phyloP scores from a whole-genome alignment of 2,113 vertebrate species.

The Caracal caracal region DNA sequence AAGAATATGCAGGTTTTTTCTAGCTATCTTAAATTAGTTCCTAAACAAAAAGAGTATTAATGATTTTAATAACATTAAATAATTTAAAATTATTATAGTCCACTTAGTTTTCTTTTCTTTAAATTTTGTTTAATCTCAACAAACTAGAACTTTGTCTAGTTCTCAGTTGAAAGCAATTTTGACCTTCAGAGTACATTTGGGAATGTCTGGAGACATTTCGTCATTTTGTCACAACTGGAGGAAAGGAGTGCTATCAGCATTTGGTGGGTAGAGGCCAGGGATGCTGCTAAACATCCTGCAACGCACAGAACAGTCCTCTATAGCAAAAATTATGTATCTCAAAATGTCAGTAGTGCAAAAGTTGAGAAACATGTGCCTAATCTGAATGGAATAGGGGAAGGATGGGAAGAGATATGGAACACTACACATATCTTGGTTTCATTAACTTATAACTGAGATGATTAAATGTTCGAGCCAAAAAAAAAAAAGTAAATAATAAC shows the following conservation, averaged over 20 bases:
- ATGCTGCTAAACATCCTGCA: not conserved
- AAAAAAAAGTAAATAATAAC: not conserved
- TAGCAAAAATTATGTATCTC: not conserved
- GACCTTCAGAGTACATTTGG: not conserved
- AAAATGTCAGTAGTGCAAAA: not conserved
- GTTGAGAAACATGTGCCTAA: not conserved
- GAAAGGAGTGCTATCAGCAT: not conserved
- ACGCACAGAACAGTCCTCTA: not conserved
- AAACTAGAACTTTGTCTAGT: not conserved
- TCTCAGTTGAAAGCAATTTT: not conserved
- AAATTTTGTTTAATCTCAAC: not conserved
- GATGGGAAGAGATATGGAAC: not conserved
- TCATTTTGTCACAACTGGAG: not conserved
- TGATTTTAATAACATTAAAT: not conserved
- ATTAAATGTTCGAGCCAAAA: not conserved
- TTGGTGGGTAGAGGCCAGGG: not conserved
- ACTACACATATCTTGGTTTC: not conserved
- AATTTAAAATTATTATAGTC: not conserved
- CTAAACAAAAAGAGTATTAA: not conserved
- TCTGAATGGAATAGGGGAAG: not conserved
- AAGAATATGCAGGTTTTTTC: not conserved
- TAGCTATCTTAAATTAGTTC: not conserved
- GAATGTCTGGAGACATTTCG: not conserved
- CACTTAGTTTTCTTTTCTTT: not conserved
- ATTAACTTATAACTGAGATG: not conserved